Conservation (phyloP, 2,113 vertebrate species). For the Sylvia atricapilla region DNA sequence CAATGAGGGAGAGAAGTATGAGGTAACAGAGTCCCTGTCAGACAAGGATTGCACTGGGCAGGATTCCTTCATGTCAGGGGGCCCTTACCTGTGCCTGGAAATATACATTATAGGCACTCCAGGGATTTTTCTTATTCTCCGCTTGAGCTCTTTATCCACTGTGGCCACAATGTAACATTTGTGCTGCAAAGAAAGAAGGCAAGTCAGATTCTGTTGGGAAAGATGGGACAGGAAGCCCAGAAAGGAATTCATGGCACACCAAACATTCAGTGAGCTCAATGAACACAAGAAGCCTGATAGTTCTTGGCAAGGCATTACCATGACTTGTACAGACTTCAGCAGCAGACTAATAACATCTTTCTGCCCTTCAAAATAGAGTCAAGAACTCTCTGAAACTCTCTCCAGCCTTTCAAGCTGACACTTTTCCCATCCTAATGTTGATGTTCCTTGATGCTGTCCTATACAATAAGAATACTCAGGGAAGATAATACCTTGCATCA, state of each 20-base stretch:
- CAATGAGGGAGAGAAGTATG: background rate
- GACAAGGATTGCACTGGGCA: background rate
- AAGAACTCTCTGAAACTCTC: background rate
- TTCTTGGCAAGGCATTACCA: background rate
- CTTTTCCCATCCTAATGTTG: background rate
- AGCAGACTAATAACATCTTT: background rate
- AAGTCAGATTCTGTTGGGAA: background rate
- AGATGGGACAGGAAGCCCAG: no score
- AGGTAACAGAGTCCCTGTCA: background rate
- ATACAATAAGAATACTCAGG: background rate
- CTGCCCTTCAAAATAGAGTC: background rate
- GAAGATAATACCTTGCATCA: background rate
- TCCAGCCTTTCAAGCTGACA: background rate
- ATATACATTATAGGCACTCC: constrained; percentile 99
- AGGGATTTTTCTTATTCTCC: constrained; percentile 94
- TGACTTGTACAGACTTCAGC: background rate
- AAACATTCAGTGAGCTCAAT: background rate
- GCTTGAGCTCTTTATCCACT: constrained; percentile 94
- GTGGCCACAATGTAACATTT: constrained; percentile 99
- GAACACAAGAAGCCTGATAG: background rate
- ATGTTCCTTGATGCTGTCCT: background rate
- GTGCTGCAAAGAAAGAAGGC: constrained; percentile 76
- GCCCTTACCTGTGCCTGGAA: constrained; percentile 93
- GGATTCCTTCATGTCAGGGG: background rate
- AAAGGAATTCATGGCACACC: background rate